A percentile compares a stretch with the other conserved stretches of the same genome.
These are phyloP conservation scores for Cybosia mesomella DNA, from an alignment of 2,888 invertebrate species.

Conservation along the genomic window DNA sequence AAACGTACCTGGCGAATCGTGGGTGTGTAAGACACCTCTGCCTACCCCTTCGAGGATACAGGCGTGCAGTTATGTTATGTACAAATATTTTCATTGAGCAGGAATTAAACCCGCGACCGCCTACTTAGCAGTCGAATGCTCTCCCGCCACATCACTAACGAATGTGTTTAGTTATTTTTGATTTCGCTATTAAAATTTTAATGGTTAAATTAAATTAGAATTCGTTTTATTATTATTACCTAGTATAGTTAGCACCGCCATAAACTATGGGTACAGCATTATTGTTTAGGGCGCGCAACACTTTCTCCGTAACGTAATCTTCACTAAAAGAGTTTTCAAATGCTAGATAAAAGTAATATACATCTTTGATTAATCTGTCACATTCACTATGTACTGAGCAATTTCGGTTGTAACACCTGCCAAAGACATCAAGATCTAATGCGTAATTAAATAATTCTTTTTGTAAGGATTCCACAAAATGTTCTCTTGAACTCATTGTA, in stretches of 20 bases:
- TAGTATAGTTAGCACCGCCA: conserved; percentile 9
- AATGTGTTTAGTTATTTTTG: no score
- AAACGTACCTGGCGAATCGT: no score
- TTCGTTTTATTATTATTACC: background rate
- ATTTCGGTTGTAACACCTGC: conserved; percentile 41
- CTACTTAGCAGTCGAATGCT: no score
- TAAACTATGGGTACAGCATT: conserved; percentile 58
- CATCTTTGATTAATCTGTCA: background rate
- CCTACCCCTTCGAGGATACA: no score
- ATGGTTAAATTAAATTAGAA: background rate
- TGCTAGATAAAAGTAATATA: conserved; percentile 3
- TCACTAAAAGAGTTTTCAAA: conserved; percentile 7
- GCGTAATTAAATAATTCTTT: conserved; percentile 48
- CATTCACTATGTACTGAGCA: background rate
- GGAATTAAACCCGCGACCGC: no score
- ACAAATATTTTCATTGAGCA: no score
- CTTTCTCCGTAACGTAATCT: conserved; percentile 69
- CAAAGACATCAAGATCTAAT: conserved; percentile 62
- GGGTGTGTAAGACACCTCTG: no score
- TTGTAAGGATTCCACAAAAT: conserved; percentile 49
- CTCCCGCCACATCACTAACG: no score
- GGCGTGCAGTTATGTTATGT: no score
- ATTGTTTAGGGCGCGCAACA: conserved; percentile 62
- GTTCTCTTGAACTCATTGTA: conserved; percentile 50
- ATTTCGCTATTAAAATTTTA: background rate